Evolutionary conservation across 2,113 vertebrate genomes (phyloP).

Genomic region (Cyprinodon brontotheroides): DNA sequence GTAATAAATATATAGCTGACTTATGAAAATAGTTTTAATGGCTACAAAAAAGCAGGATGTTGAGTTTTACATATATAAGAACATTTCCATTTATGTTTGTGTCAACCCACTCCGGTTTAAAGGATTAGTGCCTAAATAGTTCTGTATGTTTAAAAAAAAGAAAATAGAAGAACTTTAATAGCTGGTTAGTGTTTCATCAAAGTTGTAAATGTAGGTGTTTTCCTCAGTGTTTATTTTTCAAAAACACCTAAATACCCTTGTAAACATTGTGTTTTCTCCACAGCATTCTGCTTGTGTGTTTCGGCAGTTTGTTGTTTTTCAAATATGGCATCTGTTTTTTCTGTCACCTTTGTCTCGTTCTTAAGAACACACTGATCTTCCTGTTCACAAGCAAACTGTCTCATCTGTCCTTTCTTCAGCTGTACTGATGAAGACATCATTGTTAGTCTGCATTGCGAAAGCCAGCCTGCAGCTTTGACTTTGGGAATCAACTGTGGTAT

Average conservation of each 20-base stretch:
- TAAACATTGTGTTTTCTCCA: conserved; percentile 8
- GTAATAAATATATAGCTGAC: too few relatives aligned
- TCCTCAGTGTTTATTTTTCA: neutral
- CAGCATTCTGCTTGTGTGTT: conserved; percentile 15
- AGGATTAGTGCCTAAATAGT: neutral
- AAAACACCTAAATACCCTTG: conserved; percentile 5
- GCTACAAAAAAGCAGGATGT: neutral
- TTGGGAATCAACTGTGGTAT: conserved; percentile 55
- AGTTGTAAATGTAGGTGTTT: neutral
- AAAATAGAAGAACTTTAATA: neutral
- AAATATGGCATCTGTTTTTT: conserved; percentile 46
- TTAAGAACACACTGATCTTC: conserved; percentile 19
- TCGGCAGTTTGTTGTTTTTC: conserved; percentile 32
- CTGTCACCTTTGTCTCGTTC: conserved; percentile 39
- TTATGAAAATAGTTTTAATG: neutral
- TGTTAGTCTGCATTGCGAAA: conserved; percentile 42
- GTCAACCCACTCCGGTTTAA: too few relatives aligned
- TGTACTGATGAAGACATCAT: conserved; percentile 58
- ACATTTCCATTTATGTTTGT: too few relatives aligned
- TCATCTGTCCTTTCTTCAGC: conserved; percentile 16
- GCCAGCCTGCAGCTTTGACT: conserved; percentile 59
- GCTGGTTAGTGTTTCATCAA: neutral
- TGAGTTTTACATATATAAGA: neutral
- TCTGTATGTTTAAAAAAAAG: neutral
- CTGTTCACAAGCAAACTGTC: conserved; percentile 11